Evolutionary conservation across 2,113 vertebrate species (phyloP).

Genomic region (Castor canadensis): DNA sequence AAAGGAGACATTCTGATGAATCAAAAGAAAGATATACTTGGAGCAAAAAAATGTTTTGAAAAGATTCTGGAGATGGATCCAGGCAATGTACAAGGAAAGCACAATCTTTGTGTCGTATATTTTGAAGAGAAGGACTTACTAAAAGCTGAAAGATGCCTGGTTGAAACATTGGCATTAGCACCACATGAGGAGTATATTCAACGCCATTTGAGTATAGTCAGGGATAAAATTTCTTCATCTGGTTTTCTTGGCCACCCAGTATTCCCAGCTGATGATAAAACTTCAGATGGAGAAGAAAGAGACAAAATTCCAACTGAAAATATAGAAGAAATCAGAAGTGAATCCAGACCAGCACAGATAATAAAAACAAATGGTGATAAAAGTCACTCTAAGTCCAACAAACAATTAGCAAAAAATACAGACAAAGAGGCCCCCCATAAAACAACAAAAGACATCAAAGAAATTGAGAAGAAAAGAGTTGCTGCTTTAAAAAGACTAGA

Average conservation of each 20-base stretch:
- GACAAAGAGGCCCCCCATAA: conserved; percentile 89
- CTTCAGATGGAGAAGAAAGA: conserved; percentile 63
- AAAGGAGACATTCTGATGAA: conserved; percentile 99
- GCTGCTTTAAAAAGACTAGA: conserved; percentile 98
- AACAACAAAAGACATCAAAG: conserved; percentile 94
- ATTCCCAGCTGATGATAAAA: conserved; percentile 75
- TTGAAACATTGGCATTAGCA: conserved; percentile 93
- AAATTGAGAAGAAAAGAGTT: conserved; percentile 97
- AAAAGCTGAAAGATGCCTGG: conserved; percentile 93
- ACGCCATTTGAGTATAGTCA: conserved; percentile 95
- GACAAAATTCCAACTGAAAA: conserved; percentile 78
- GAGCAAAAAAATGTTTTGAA: conserved; percentile 95
- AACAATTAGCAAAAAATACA: conserved; percentile 81
- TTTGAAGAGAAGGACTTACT: conserved; percentile 95
- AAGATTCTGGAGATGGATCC: conserved; percentile 94
- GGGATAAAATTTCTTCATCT: conserved; percentile 93
- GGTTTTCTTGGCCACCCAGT: conserved; percentile 83
- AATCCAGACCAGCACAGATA: conserved; percentile 82
- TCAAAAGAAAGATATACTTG: conserved; percentile 95
- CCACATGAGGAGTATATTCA: conserved; percentile 97
- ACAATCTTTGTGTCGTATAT: conserved; percentile 98
- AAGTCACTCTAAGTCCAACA: conserved; percentile 83
- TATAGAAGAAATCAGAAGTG: conserved; percentile 84
- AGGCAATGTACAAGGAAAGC: conserved; percentile 95
- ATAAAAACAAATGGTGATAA: conserved; percentile 73